Conservation (phyloP, 2,113 vertebrate genomes). For the Microcebus jonahi region DNA sequence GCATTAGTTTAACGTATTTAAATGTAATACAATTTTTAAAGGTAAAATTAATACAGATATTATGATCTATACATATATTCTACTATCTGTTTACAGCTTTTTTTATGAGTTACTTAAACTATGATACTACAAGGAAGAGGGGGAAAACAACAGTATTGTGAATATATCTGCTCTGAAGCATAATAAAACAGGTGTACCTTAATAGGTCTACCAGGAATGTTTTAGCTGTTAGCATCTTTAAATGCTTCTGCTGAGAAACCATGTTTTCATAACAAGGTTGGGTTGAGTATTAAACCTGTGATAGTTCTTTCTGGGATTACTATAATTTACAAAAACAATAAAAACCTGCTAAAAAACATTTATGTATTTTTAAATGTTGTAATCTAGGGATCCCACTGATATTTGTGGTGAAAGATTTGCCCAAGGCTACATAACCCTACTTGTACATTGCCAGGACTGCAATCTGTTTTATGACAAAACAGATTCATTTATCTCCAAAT, state of each 20-base stretch:
- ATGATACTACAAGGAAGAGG: not conserved
- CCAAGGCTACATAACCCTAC: constrained; percentile 92
- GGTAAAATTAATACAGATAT: not conserved
- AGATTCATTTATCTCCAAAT: constrained; percentile 97
- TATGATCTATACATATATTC: not conserved
- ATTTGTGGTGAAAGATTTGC: constrained; percentile 92
- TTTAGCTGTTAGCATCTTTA: constrained; percentile 87
- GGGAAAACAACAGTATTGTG: constrained; percentile 61
- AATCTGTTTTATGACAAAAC: constrained; percentile 96
- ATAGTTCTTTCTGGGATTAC: constrained; percentile 86
- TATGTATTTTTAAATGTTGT: constrained; percentile 94
- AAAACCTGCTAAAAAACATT: constrained; percentile 94
- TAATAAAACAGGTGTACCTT: constrained; percentile 89
- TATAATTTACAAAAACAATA: constrained; percentile 88
- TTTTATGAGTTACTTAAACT: constrained; percentile 52
- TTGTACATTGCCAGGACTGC: constrained; percentile 90
- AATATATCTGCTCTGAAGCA: constrained; percentile 79
- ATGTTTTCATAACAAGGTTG: constrained; percentile 89
- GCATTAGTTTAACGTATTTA: constrained; percentile 14
- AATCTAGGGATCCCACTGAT: constrained; percentile 95
- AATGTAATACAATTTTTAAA: not conserved
- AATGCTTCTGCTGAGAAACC: constrained; percentile 87
- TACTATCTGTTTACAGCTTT: not conserved
- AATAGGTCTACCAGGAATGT: constrained; percentile 88
- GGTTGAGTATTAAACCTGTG: constrained; percentile 87